Conservation (phyloP, 2,888 invertebrate genomes). For the Epinotia brunnichana region DNA sequence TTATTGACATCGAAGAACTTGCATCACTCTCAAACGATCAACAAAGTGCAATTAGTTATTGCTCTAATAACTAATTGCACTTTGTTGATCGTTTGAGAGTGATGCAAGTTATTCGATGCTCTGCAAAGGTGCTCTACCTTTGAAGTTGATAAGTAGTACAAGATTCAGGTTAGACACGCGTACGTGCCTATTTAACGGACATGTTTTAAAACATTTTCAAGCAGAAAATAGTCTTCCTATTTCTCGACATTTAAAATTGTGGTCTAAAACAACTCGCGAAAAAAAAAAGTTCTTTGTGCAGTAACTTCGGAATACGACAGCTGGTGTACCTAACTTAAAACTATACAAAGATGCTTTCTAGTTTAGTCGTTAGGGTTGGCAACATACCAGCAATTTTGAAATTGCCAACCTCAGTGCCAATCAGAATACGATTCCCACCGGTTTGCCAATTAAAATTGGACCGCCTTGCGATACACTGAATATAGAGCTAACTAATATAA, state of each 20-base stretch:
- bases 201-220: background rate
- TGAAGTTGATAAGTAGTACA: too few relatives aligned
- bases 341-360: background rate
- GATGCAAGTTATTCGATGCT: too few relatives aligned
- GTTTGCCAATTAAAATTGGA: background rate
- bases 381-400: slow-evolving; percentile 1
- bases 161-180: too few relatives aligned
- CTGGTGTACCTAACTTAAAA: background rate
- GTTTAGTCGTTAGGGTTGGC: background rate
- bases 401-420: background rate
- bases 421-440: background rate
- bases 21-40: too few relatives aligned
- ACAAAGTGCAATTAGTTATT: too few relatives aligned
- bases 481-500: background rate
- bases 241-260: background rate
- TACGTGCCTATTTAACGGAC: too few relatives aligned
- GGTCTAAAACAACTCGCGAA: background rate
- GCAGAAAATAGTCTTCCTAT: background rate
- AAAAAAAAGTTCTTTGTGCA: background rate
- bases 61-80: too few relatives aligned
- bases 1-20: background rate
- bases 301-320: background rate
- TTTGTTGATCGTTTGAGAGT: too few relatives aligned
- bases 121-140: too few relatives aligned
- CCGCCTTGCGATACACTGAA: background rate